Evolutionary conservation across 2,113 vertebrate genomes (phyloP).

Genomic region (rat (Rattus norvegicus)): DNA sequence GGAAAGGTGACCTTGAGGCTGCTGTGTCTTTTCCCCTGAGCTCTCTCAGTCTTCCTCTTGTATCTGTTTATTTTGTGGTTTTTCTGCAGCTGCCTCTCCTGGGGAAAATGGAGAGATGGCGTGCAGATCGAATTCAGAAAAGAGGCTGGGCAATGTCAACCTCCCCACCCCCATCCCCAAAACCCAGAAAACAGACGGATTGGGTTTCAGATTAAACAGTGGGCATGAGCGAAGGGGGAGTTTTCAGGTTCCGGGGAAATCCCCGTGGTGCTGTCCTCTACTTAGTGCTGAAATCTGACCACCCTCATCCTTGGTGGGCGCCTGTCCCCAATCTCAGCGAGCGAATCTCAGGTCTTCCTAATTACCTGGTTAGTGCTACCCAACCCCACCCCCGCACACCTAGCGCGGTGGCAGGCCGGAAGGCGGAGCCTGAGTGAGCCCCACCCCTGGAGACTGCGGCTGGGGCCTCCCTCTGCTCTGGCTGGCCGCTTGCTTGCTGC

Average conservation of each 20-base stretch:
- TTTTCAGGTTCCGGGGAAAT: conserved; percentile 1
- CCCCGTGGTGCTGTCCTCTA: conserved; percentile 76
- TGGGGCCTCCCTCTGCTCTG: conserved; percentile 58
- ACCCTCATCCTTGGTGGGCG: not conserved
- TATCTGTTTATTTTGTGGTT: conserved; percentile 34
- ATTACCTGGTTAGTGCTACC: conserved; percentile 43
- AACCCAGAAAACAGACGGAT: conserved; percentile 45
- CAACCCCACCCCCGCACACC: conserved; percentile 53
- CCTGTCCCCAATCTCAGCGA: not conserved
- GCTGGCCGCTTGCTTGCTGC: conserved; percentile 75
- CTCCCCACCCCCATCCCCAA: not conserved
- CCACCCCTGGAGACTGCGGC: conserved; percentile 77
- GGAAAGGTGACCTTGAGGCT: conserved; percentile 79
- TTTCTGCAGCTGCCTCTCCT: conserved; percentile 33
- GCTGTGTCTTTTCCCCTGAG: not conserved
- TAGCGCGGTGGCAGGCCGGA: conserved; percentile 41
- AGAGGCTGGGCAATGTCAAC: conserved; percentile 56
- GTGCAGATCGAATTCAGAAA: conserved; percentile 8
- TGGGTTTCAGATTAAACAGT: conserved; percentile 44
- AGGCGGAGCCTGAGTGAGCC: conserved; percentile 73
- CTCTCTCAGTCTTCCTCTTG: not conserved
- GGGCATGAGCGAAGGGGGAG: conserved; percentile 27
- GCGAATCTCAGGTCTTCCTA: not conserved
- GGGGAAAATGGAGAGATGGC: conserved; percentile 36
- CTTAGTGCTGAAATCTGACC: conserved; percentile 79